Conservation (phyloP, 2,797 vertebrate species). For the Myripristis murdjan region DNA sequence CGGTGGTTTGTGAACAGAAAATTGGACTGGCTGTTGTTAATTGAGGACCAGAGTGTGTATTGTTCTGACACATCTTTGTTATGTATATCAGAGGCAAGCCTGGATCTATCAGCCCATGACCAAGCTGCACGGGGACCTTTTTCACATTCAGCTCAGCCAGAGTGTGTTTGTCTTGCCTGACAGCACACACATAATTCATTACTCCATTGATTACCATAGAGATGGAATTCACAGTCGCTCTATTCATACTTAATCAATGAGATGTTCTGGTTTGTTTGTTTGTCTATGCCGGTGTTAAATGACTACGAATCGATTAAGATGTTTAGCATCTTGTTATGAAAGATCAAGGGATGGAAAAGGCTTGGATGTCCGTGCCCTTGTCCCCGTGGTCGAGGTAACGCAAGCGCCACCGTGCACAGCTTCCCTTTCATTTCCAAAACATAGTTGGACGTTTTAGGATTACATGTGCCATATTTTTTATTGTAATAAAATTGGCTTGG, state of each 20-base stretch:
- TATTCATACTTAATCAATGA: conserved; percentile 63
- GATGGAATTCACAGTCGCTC: conserved; percentile 46
- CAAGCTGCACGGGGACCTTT: conserved; percentile 24
- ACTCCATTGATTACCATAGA: conserved; percentile 70
- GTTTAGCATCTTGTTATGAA: conserved; percentile 34
- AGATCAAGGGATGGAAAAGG: conserved; percentile 3
- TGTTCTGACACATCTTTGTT: conserved; percentile 30
- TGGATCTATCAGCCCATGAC: conserved; percentile 22
- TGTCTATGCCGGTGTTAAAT: conserved; percentile 50
- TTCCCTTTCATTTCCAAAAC: conserved; percentile 23
- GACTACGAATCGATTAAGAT: conserved; percentile 53
- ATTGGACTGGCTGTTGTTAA: not conserved
- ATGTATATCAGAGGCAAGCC: not conserved
- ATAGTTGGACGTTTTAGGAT: conserved; percentile 10
- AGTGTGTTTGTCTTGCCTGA: conserved; percentile 35
- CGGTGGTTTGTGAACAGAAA: not conserved
- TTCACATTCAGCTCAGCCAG: conserved; percentile 53
- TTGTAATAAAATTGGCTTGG: conserved; percentile 42
- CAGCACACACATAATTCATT: conserved; percentile 59
- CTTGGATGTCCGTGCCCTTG: not conserved
- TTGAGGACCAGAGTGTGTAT: not conserved
- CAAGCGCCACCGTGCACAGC: not conserved
- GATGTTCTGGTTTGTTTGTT: conserved; percentile 55
- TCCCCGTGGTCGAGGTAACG: not conserved
- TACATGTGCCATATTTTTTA: conserved; percentile 15